Base-by-base conservation (phyloP, 1,140 invertebrate species). In the Triops longicaudatus region DNA sequence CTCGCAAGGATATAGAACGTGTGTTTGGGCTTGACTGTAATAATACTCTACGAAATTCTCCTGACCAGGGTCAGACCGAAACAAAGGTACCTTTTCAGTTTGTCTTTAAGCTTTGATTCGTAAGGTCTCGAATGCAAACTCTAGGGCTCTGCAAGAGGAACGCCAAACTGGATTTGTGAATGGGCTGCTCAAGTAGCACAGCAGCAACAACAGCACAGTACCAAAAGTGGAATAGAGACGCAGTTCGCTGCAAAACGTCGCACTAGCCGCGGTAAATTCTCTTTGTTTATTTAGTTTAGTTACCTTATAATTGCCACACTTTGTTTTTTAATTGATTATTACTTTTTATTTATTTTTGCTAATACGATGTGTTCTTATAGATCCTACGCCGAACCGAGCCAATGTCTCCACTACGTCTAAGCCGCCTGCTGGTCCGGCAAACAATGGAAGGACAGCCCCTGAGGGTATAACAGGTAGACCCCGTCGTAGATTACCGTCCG, bases 1-100 rank as follows among this genome's bases (percentile, higher is more conserved):
- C 93, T 72, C 87, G 93, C 80, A 91, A 92, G 87, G 92, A 92
- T 81, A 96, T 96, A 80, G 93, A 95, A 80, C 88, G 88, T 79
- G 88, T 90, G 63, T 93, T 93, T 83, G 88, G 88, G 73, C 86
- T 90, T 17, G 84, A 86, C 73, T 79, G 84, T 78, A 80, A 87
- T 28, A 63, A 63, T 14, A 17, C 50, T 9, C 3, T 63, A 22
- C 9, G 1, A 22, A 63, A 63, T 17, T n/a, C 50, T 80, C 80
- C 78, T 74, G 77, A 71, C 37, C 79, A 78, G 78, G 78, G 42
- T 43, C 79, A 76, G 22, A 63, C 77, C 12, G 79, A 78, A 27
- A 44, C 78, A 50, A 79, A 80, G 22, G 50, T 44, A 17, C 77
- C 80, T 7, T 12, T 63, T 37, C 31, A 63, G 14, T 0, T 63